Evolutionary conservation across 2,888 invertebrate species (phyloP), one percentile per base, ranked within the genome.

Genomic region (Lasioglossum pauxillum): DNA sequence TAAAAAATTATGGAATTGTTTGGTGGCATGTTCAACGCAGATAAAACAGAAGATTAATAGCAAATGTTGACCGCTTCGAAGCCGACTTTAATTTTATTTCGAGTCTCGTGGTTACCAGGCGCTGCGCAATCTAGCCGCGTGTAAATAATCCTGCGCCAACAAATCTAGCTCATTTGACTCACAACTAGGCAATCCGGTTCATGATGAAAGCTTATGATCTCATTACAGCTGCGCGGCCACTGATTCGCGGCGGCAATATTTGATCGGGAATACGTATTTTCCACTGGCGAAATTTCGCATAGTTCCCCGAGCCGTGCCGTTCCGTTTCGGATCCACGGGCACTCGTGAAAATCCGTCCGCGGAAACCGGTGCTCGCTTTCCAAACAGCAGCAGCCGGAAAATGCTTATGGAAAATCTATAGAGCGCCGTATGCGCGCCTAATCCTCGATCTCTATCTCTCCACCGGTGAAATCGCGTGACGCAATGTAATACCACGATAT

Each of bases 331-430:
- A 46, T 72, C 49, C 64, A 38, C 8, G 57, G 35, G 67, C 41
- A 78, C 75, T 57, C 57, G 35, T 75, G 80, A 75, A 80, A 85
- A 81, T 78, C 75, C 67, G 31, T 4, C 31, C 53, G 19, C 19
- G 44, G 31, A 31, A 3, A 57, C 78, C 16, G 64, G 60, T 49
- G 35, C 69, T 53, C 75, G 81, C 75, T 82, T 85, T 82, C 69
- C 81, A 86, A 86, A 86, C 73, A 85, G 75, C 67, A 31, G 31
- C 31, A 75, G 78, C 74, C 86, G 44, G 86, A 78, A 78, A 81
- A 76, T 82, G 78, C 78, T 86, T 86, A 86, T 73, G 81, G 82
- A 60, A 86, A 86, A 86, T 75, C 82, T 86, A 78, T 86, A 85
- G 41, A 8, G 35, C 46, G 35, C 27, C 31, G 46, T 74, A 53